Evolutionary conservation across 2,797 vertebrate genomes (phyloP).

Genomic region (Neopelma chrysocephalum): DNA sequence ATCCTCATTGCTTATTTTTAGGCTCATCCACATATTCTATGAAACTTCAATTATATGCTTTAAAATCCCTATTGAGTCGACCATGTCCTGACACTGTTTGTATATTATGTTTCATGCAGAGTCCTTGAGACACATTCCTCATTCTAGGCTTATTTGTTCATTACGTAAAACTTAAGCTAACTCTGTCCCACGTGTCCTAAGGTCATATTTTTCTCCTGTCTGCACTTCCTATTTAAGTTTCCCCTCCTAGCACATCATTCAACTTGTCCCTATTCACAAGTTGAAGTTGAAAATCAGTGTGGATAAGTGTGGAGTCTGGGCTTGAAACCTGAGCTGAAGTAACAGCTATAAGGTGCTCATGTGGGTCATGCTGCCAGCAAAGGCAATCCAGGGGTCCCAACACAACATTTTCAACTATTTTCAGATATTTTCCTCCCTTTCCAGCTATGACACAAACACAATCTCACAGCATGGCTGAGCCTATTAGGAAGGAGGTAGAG

Average conservation of each 20-base stretch:
- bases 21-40: neutral
- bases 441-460: neutral
- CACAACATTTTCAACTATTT: neutral
- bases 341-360: neutral
- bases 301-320: neutral
- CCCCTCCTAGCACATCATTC: neutral
- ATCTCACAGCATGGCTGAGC: neutral
- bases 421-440: neutral
- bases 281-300: neutral
- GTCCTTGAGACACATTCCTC: neutral
- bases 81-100: neutral
- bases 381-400: neutral
- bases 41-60: neutral
- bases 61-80: neutral
- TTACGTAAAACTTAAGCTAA: neutral
- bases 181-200: neutral
- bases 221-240: neutral
- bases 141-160: neutral
- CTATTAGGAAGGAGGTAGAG: neutral
- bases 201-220: neutral
- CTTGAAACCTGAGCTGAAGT: neutral
- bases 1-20: neutral
- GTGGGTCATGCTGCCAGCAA: neutral
- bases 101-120: neutral
- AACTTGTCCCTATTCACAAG: neutral